Base-by-base conservation (phyloP, 2,797 vertebrate species). In the Lutjanus argentimaculatus region DNA sequence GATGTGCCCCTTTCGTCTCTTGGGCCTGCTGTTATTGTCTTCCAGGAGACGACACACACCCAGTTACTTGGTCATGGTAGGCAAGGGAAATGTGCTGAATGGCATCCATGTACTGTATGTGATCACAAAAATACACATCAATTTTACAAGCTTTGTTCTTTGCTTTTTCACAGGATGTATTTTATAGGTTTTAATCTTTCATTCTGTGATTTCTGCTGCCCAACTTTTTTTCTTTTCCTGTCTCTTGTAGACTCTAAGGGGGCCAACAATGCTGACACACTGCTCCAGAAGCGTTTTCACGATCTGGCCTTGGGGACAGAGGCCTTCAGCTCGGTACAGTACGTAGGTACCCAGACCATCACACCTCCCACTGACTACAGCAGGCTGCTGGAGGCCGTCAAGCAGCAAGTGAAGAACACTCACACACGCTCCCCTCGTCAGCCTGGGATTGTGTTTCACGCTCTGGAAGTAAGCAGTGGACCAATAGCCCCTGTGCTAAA, bases 281-380 rank as follows among this genome's bases (percentile, higher is more conserved):
- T 95, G 46, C 95, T 97, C 45, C 96, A 96, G 88, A 96, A 94
- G 86, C 94, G 96, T n/a, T 97, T 97, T 55, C 96, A 96, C 57
- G 96, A 96, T 25, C 91, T 96, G 72, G 65, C 79, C 52, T 82
- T 96, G 86, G 87, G 91, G 25, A 96, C 96, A 0, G 95, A 97
- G 65, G 96, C 96, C 79, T 97, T 97, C 89, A 97, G 95, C 90
- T 96, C 96, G 0, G 92, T 96, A 71, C 95, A 97, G 92, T 97
- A 97, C 3, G 92, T 96, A 8, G 97, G 97, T 74, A 95, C 96
- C 0, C 95, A 96, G 89, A 97, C 97, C 46, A 81, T 97, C 69
- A 90, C 80, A 0, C 95, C 96, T 4, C 96, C 97, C 22, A 97
- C 96, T 0, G 88, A 96, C 90, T 97, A 96, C 93, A 92, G 71